phyloP scores from a whole-genome alignment of 1,140 invertebrate genomes.

The Holotrichia oblita region DNA sequence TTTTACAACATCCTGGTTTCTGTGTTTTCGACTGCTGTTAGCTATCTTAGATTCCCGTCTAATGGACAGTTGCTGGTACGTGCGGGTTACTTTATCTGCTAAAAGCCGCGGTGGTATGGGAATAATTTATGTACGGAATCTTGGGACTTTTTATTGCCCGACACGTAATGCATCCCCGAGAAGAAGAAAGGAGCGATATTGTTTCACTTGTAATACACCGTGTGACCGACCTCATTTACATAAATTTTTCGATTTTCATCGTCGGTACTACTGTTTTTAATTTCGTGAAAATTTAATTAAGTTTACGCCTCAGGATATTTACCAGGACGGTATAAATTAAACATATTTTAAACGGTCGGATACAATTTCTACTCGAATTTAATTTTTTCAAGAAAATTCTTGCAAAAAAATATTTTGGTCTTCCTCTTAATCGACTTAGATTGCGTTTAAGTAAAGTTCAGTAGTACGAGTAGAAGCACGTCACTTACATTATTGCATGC shows the following conservation, averaged over 20 bases:
- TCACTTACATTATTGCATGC: too few species aligned
- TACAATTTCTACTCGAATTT: too few species aligned
- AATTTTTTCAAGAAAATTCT: too few species aligned
- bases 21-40: conserved; percentile 33
- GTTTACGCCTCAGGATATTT: background rate
- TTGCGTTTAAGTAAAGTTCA: too few species aligned
- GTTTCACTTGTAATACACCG: background rate
- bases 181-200: conserved; percentile 11
- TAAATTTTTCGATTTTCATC: conserved; percentile 1
- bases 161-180: conserved; percentile 28
- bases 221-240: conserved; percentile 13
- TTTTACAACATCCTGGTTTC: conserved; percentile 21
- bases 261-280: background rate
- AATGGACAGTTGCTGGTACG: conserved; percentile 32
- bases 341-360: too few species aligned
- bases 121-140: conserved; percentile 36
- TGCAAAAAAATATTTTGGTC: too few species aligned
- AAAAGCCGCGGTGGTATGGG: conserved; percentile 17
- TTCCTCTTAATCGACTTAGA: too few species aligned
- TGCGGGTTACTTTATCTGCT: conserved; percentile 34
- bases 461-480: too few species aligned
- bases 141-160: conserved; percentile 25
- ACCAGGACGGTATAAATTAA: background rate
- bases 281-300: background rate
- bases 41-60: conserved; percentile 32